Evolutionary conservation across 2,113 vertebrate species (phyloP).

Genomic region (Oreochromis spilurus): DNA sequence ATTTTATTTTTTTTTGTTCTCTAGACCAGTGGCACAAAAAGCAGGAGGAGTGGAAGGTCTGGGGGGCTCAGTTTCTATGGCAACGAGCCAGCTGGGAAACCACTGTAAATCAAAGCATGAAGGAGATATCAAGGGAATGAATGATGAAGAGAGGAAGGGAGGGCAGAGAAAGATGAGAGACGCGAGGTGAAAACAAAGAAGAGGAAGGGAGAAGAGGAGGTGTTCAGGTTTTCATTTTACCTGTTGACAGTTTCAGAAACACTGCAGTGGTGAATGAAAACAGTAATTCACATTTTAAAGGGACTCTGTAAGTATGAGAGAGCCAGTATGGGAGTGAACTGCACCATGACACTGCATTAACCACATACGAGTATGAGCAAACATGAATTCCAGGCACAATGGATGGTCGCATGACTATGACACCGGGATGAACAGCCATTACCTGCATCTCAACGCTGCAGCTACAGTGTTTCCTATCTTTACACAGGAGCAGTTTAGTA

Average conservation of each 20-base stretch:
- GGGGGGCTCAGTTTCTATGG: slow-evolving; percentile 69
- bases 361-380: neutral
- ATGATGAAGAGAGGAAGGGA: slow-evolving; percentile 39
- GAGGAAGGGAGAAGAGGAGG: neutral
- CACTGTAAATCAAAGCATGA: slow-evolving; percentile 65
- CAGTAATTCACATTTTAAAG: neutral
- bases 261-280: slow-evolving; percentile 56
- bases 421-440: neutral
- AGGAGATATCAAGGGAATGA: slow-evolving; percentile 65
- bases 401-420: neutral
- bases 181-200: slow-evolving; percentile 7
- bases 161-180: slow-evolving; percentile 12
- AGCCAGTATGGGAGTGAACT: neutral
- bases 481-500: neutral
- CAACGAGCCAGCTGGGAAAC: slow-evolving; percentile 68
- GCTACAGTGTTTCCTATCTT: neutral
- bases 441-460: neutral
- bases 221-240: slow-evolving; percentile 46
- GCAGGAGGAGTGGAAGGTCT: slow-evolving; percentile 38
- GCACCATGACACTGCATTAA: neutral
- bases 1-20: slow-evolving; percentile 12
- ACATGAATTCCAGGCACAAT: neutral
- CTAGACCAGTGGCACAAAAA: slow-evolving; percentile 43
- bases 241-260: slow-evolving; percentile 68
- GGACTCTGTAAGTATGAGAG: neutral